These are phyloP conservation scores for Hemaris fuciformis DNA, from an alignment of 2,888 invertebrate species.

Conservation along the genomic window DNA sequence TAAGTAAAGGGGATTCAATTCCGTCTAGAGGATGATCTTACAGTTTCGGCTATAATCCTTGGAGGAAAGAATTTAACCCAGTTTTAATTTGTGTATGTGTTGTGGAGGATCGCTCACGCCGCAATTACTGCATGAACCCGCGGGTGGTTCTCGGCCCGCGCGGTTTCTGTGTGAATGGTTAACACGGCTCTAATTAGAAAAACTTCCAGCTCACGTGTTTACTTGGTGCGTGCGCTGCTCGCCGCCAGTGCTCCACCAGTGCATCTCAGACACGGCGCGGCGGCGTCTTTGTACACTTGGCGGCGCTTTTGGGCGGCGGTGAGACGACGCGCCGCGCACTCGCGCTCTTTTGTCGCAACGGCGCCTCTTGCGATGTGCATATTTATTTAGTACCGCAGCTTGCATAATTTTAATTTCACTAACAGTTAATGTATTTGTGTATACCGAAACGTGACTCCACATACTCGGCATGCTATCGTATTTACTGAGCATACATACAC, in stretches of 20 bases:
- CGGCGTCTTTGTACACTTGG: neutral
- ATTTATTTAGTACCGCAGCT: neutral
- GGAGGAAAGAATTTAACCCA: neutral
- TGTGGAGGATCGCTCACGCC: neutral
- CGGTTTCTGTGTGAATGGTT: neutral
- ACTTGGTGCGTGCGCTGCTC: neutral
- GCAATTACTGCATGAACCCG: neutral
- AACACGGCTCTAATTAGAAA: conserved; percentile 1
- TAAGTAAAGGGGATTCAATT: neutral
- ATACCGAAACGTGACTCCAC: neutral
- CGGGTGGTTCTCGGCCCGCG: no score
- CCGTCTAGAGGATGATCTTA: neutral
- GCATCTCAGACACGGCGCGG: neutral
- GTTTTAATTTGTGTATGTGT: neutral
- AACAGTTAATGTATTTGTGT: neutral
- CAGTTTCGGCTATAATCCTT: neutral
- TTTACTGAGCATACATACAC: no score
- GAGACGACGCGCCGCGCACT: neutral
- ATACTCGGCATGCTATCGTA: no score
- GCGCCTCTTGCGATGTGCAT: neutral
- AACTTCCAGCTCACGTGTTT: neutral
- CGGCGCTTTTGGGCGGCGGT: neutral
- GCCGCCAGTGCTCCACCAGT: neutral
- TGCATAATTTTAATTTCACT: neutral
- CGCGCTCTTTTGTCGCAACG: neutral